Conservation (phyloP, 2,888 invertebrate genomes). For the Mimachlamys varia region DNA sequence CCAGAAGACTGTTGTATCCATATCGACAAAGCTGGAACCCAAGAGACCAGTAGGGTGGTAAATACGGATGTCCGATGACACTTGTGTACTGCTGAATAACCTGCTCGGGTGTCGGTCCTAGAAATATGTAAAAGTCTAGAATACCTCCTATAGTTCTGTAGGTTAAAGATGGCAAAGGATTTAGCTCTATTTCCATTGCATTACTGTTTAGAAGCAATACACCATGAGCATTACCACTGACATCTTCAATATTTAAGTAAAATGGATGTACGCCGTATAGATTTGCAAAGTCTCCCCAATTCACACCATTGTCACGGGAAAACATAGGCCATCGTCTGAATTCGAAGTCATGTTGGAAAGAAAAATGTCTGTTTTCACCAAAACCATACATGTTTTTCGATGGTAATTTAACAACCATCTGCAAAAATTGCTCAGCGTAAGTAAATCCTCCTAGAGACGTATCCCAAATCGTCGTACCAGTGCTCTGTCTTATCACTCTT, state of each 20-base stretch:
- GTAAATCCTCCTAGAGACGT: conserved; percentile 78
- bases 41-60: conserved; percentile 94
- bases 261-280: conserved; percentile 94
- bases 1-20: conserved; percentile 76
- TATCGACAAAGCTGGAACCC: conserved; percentile 93
- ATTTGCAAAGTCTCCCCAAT: conserved; percentile 81
- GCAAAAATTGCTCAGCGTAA: conserved; percentile 82
- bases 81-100: conserved; percentile 81
- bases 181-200: conserved; percentile 82
- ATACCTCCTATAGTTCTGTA: conserved; percentile 92
- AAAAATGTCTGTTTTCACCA: conserved; percentile 81
- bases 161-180: conserved; percentile 88
- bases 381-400: conserved; percentile 81
- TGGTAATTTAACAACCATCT: conserved; percentile 80
- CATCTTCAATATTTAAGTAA: conserved; percentile 88
- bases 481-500: conserved; percentile 54
- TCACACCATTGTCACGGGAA: conserved; percentile 77
- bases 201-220: conserved; percentile 92
- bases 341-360: conserved; percentile 79
- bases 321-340: conserved; percentile 80
- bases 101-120: conserved; percentile 88
- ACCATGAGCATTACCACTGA: conserved; percentile 85
- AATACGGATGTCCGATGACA: conserved; percentile 87
- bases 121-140: conserved; percentile 89
- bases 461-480: conserved; percentile 62